Evolutionary conservation across 2,113 vertebrate species (phyloP).

Genomic region (Leuciscus idus): DNA sequence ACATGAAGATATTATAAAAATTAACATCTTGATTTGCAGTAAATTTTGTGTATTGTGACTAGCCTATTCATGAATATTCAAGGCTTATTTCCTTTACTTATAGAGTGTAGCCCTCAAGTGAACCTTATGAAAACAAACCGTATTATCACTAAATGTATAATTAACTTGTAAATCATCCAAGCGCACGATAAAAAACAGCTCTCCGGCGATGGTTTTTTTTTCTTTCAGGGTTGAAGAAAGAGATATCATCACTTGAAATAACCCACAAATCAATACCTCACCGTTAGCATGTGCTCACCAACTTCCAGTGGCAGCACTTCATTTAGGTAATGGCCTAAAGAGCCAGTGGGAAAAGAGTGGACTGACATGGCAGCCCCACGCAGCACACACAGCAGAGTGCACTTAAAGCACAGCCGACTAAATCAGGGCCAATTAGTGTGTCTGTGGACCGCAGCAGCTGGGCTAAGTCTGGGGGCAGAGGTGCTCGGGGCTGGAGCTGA

Average conservation of each 20-base stretch:
- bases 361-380: conserved; percentile 47
- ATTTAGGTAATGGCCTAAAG: conserved; percentile 63
- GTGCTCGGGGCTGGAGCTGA: conserved; percentile 14
- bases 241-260: conserved; percentile 61
- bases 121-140: conserved; percentile 40
- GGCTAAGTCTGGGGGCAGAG: conserved; percentile 42
- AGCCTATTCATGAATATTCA: conserved; percentile 45
- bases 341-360: conserved; percentile 42
- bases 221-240: conserved; percentile 44
- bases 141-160: conserved; percentile 54
- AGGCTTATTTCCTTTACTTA: conserved; percentile 23
- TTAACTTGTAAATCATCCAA: conserved; percentile 37
- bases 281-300: conserved; percentile 44
- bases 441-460: conserved; percentile 38
- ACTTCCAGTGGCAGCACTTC: conserved; percentile 56
- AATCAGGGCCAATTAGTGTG: conserved; percentile 57
- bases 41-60: not conserved
- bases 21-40: not conserved
- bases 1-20: not conserved
- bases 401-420: conserved; percentile 53
- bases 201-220: not conserved
- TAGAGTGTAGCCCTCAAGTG: conserved; percentile 46
- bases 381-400: conserved; percentile 55
- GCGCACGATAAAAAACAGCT: conserved; percentile 40
- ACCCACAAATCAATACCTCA: conserved; percentile 58